Base-by-base conservation (phyloP, 1,140 invertebrate species). In the Helicoverpa armigera region DNA sequence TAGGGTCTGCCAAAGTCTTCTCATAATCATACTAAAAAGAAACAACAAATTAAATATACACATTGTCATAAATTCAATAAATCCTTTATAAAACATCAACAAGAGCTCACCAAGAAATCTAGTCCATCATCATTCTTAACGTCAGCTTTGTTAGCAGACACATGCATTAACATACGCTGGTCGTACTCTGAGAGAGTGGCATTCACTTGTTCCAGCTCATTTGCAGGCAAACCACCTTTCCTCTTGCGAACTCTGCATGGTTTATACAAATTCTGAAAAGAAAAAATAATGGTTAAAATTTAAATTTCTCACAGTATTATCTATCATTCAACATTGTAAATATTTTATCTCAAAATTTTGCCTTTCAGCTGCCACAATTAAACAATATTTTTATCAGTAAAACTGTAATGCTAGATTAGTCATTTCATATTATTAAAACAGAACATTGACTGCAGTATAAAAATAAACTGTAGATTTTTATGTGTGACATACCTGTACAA, bases 181-280 rank as follows among this genome's bases (percentile, higher is more conserved):
- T 94, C 93, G 90, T 95, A 95, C 75, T 95, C 94, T 14, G 93
- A 94, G 0, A 95, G 86, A 12, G 93, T 92, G 18, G 91, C 87
- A 87, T 94, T 95, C 29, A 94, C 93, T 90, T 95, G 94, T 73
- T 95, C 94, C 69, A 95, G 60, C 54, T 95, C 92, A 89, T 92
- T 91, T 7, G 74, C 29, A 48, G 93, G 89, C 9, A 95, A 79
- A 14, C 80, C 90, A 51, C 90, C 91, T 86, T 93, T 95, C 82
- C 93, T 90, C 78, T 94, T 94, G 7, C 94, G 83, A 1, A 94
- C 93, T 85, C 94, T 88, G 79, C 92, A 94, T 80, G 94, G 93
- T 86, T 95, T 94, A 65, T 95, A 95, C 29, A 94, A 78, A 87
- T 94, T 91, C 93, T 94, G 78, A 80, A 91, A 93, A 65, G 63